Evolutionary conservation across 2,113 vertebrate genomes (phyloP), one percentile per base, ranked within the genome.

Genomic region (Aegithalos caudatus): DNA sequence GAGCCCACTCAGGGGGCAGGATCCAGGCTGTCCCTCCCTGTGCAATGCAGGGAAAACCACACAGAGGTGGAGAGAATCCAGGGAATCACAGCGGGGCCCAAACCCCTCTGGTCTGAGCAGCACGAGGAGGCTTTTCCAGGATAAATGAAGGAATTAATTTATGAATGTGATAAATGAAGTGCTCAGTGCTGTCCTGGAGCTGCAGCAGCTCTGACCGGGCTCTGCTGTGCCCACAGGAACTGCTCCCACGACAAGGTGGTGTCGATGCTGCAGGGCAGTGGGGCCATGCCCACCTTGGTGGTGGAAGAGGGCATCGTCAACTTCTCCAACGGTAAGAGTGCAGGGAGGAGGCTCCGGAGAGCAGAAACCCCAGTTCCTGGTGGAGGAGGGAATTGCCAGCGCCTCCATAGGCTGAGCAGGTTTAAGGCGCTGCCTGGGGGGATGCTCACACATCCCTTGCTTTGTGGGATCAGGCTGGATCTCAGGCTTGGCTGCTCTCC

Each of bases 241-340:
- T 99, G 99, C 93, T 99, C 99, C 96, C 99, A 99, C 1, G 99
- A 99, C 98, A 99, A 99, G 98, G 99, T 99, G 97, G 99, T 99
- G 92, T 99, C 99, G 78, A 99, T 99, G 99, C 98, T 99, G 94
- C 99, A 99, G 97, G 99, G 99, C 97, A 99, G 99, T 3, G 99
- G 99, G 2, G 99, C 99, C 0, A 99, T 99, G 98, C 99, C 99
- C 92, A 99, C 99, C 16, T 98, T 99, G 64, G 98, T 99, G 92
- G 99, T 99, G 82, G 99, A 99, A 95, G 99, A 99, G 44, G 99
- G 99, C 9, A 98, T 98, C 0, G 97, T 98, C 38, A 98, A 97
- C 17, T 98, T 98, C 82, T 97, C 98, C 53, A 97, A 97, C 6
- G 98, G 98, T 98, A 94, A 98, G 98, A 67, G 35, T 0, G 5